These are phyloP conservation scores for Podocnemis expansa DNA, from an alignment of 2,113 vertebrate species.

Conservation along the genomic window DNA sequence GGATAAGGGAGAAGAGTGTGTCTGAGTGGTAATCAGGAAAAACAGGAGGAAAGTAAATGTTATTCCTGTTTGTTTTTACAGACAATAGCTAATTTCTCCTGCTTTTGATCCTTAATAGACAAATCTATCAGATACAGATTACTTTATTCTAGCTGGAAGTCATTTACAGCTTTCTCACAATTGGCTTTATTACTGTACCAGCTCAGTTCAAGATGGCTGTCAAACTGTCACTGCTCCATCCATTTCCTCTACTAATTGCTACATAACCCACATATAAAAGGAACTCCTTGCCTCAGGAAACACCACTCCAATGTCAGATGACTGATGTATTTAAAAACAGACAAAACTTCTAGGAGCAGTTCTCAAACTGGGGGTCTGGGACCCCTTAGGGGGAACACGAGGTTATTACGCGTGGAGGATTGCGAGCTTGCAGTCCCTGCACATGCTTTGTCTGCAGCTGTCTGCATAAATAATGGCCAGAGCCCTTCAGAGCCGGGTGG, in stretches of 20 bases:
- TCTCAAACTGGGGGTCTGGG: too few species aligned
- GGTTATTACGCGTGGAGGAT: too few species aligned
- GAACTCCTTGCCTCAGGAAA: neutral
- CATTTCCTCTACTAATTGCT: neutral
- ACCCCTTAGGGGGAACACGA: too few species aligned
- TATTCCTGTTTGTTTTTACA: slow-evolving; percentile 39
- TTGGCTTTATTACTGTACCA: neutral
- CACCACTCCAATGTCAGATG: neutral
- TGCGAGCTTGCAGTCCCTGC: too few species aligned
- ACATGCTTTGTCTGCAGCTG: too few species aligned
- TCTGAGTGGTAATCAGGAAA: neutral
- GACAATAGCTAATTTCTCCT: slow-evolving; percentile 31
- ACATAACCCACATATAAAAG: neutral
- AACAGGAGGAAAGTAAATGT: slow-evolving; percentile 19
- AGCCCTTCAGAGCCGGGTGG: too few species aligned
- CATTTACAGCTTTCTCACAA: slow-evolving; percentile 8
- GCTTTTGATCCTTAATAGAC: slow-evolving; percentile 31
- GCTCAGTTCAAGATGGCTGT: neutral
- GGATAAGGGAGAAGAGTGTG: slow-evolving; percentile 1
- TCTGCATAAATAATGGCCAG: too few species aligned
- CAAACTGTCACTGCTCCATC: neutral
- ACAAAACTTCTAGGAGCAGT: neutral
- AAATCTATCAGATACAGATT: slow-evolving; percentile 34
- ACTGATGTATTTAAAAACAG: neutral
- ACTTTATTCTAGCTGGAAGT: slow-evolving; percentile 4